Conservation (phyloP, 1,140 invertebrate species). For the Drosophila hydei region DNA sequence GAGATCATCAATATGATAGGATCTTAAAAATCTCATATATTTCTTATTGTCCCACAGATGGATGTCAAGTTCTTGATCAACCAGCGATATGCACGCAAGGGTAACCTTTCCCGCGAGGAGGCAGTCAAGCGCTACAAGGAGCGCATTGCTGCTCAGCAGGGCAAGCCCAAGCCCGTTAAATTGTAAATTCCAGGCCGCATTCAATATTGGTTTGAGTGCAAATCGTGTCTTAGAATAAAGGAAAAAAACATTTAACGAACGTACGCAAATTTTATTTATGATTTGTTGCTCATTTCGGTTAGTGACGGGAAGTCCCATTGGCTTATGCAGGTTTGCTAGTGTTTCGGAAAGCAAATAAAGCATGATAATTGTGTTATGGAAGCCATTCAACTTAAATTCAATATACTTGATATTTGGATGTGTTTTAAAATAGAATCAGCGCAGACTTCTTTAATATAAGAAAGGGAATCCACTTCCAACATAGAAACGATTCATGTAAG, state of each 20-base stretch:
- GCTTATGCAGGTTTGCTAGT: too few species aligned
- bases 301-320: too few species aligned
- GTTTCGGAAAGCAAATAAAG: too few species aligned
- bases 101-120: constrained; percentile 92
- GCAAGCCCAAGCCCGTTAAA: constrained; percentile 85
- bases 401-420: too few species aligned
- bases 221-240: constrained; percentile 50
- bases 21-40: neutral
- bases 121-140: constrained; percentile 87
- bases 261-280: constrained; percentile 32
- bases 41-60: constrained; percentile 87
- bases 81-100: constrained; percentile 96
- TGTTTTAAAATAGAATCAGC: too few species aligned
- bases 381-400: too few species aligned
- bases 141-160: constrained; percentile 85
- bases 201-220: constrained; percentile 37
- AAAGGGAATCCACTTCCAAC: too few species aligned
- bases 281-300: neutral
- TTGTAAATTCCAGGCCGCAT: constrained; percentile 67
- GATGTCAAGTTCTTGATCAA: constrained; percentile 98
- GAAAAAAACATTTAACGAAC: constrained; percentile 61
- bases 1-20: neutral
- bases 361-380: too few species aligned
- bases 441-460: too few species aligned
- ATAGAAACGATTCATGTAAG: too few species aligned